Base-by-base conservation (phyloP, 1,140 invertebrate genomes). In the Pseudomyrmex concolor region DNA sequence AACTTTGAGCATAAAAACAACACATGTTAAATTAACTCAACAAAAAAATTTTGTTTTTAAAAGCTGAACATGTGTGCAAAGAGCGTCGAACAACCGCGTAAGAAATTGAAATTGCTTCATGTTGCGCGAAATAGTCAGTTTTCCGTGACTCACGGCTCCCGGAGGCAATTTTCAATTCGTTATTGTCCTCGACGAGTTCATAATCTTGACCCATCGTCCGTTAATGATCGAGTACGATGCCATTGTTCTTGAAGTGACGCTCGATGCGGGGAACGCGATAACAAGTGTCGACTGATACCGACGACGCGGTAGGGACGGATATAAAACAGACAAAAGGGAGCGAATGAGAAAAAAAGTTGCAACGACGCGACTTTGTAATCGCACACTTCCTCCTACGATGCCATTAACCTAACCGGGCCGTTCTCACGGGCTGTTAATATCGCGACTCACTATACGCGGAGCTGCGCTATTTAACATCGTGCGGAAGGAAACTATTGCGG, bases 351-450 rank as follows among this genome's bases (percentile, higher is more conserved):
- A 50, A 54, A 50, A 68, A 45, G 48, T 57, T 59, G 59, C 70
- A 64, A 86, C 73, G 71, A 86, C 62, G 51, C 83, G 74, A 89
- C 84, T 88, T 87, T 57, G 86, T 87, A 89, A 90, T 84, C 86
- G 84, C 80, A 72, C 80, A 82, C 83, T 91, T 91, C 90, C 89
- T 90, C 80, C 84, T 62, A 54, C 72, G 84, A 71, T 83, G 84
- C 81, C 89, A 87, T 91, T 91, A 90, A 90, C 85, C 84, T 54
- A 81, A 90, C 85, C 87, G 86, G 67, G 68, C 68, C 76, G 90
- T 92, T 92, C 91, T 91, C 91, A 92, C 90, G 86, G 87, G 84
- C 86, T 80, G 88, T 92, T 90, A 89, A 91, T 90, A 92, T 90
- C 90, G 90, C 91, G 85, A 90, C 90, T 91, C 90, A 89, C 89